phyloP scores from a whole-genome alignment of 37 sponge, comb jelly and placozoan genomes.

The Crambe crambe region DNA sequence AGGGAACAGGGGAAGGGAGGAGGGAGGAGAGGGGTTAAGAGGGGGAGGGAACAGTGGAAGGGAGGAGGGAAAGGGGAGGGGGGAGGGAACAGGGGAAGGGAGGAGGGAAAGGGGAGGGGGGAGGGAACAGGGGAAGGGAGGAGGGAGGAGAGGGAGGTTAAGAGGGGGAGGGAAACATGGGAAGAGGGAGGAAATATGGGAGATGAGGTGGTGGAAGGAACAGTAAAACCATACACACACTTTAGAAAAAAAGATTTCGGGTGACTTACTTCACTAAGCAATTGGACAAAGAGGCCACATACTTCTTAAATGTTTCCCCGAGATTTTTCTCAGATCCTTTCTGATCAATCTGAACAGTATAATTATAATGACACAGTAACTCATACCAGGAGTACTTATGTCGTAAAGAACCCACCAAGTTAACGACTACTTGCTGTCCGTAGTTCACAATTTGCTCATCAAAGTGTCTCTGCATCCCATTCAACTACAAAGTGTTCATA shows the following conservation, averaged over 20 bases:
- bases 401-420: slow-evolving; percentile 75
- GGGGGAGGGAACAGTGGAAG: not conserved
- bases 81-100: not conserved
- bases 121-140: not conserved
- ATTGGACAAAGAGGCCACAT: slow-evolving; percentile 26
- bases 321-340: slow-evolving; percentile 83
- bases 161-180: too few species aligned
- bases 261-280: slow-evolving; percentile 47
- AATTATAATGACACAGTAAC: not conserved
- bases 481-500: too few species aligned
- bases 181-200: not conserved
- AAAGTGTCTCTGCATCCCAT: slow-evolving; percentile 78
- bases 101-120: not conserved
- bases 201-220: not conserved
- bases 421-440: slow-evolving; percentile 74
- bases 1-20: not conserved
- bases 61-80: too few species aligned
- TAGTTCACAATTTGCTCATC: slow-evolving; percentile 82
- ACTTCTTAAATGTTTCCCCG: slow-evolving; percentile 59
- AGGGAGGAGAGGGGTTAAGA: not conserved
- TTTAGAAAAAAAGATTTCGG: not conserved
- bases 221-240: not conserved
- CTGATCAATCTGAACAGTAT: slow-evolving; percentile 68
- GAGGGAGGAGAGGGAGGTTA: too few species aligned
- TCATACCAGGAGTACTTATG: too few species aligned